Base-by-base conservation (phyloP, 2,113 vertebrate species). In the Saguinus midas region DNA sequence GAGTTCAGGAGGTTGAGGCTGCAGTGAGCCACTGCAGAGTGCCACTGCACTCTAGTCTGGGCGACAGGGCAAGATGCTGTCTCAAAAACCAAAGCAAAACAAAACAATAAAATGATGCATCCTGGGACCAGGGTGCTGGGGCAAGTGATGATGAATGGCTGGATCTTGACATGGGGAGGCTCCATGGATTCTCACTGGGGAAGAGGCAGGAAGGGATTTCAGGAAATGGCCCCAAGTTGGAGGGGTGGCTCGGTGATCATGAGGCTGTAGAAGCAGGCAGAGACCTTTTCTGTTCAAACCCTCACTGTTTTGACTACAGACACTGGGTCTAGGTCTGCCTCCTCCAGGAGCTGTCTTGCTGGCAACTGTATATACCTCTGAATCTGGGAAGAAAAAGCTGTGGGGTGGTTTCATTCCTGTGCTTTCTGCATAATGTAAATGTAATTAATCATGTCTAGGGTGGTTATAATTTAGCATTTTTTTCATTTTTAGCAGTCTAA, bases 401-500 rank as follows among this genome's bases (percentile, higher is more conserved):
- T 35, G 78, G 80, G 72, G 92, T 87, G 37, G 73, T 70, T 95
- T 95, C 57, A 27, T 85, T 80, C 70, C 12, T 40, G 29, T 29
- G 55, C 68, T 94, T 90, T 84, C 37, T 86, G 82, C 50, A 95
- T 90, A 94, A 95, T 87, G 68, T 70, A 91, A 96, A 90, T 96
- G 82, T 88, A 94, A 97, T 96, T 95, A 97, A 97, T 98, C 93
- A 90, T 85, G 90, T 92, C 92, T 70, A 76, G 11, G 16, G 27
- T 80, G 83, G 64, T 76, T 97, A 96, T 86, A 97, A 96, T 97
- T 97, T 95, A 87, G 85, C 2, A 76, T 88, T 92, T 72, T 92
- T 95, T 92, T 91, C 88, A 86, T 40, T 95, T 95, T 97, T 95
- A 95, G 73, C 90, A 94, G 80, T 80, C 87, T 97, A 97, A 98